Percentiles rank a stretch among this genome's conserved stretches.
Conservation (phyloP, 37 sponge, comb jelly and placozoan species). For the Crambe crambe region DNA sequence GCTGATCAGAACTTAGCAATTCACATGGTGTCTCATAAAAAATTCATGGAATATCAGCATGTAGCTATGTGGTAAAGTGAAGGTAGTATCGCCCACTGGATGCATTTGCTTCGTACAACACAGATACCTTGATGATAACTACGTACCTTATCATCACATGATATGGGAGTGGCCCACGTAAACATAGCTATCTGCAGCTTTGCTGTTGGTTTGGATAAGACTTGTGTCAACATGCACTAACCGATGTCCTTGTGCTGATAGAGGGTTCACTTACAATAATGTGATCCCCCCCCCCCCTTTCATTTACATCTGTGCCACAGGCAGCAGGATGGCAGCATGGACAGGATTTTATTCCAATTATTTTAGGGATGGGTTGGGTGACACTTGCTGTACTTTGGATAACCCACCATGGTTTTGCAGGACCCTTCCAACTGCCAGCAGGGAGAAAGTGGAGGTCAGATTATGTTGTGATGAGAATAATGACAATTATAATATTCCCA, state of each 20-base stretch:
- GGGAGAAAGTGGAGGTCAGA: slow-evolving; percentile 8
- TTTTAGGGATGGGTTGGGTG: background rate
- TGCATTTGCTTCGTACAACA: slow-evolving; percentile 7
- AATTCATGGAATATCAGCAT: too few relatives aligned
- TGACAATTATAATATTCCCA: background rate
- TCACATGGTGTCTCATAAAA: too few relatives aligned
- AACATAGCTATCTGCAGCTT: slow-evolving; percentile 18
- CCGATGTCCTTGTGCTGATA: background rate
- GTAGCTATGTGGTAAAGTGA: too few relatives aligned
- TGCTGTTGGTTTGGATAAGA: slow-evolving; percentile 1
- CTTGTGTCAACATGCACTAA: background rate
- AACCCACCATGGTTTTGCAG: slow-evolving; percentile 39
- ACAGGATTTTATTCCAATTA: background rate
- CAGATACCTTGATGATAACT: background rate
- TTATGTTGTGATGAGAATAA: slow-evolving; percentile 5
- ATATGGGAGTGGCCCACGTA: background rate
- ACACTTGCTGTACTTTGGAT: slow-evolving; percentile 29
- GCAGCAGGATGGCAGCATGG: background rate
- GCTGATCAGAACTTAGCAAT: too few relatives aligned
- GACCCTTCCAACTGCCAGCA: background rate
- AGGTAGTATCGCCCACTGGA: background rate
- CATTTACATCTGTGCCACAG: slow-evolving; percentile 18
- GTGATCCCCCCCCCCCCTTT: background rate
- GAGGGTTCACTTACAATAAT: background rate
- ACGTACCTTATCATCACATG: background rate